phyloP scores from a whole-genome alignment of 2,888 invertebrate species.

The Seira musarum region DNA sequence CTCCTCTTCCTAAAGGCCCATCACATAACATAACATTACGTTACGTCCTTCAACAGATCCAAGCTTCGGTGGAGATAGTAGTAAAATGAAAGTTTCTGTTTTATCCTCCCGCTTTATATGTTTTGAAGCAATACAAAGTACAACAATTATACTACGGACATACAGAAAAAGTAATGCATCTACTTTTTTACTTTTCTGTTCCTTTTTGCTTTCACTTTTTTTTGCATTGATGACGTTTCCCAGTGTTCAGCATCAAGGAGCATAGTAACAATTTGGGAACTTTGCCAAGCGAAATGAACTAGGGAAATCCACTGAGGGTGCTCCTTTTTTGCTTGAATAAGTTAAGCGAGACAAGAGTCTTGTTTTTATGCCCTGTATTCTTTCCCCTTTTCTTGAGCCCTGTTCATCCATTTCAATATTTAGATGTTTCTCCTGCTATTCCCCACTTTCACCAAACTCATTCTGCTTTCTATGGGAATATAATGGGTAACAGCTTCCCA shows the following conservation, averaged over 20 bases:
- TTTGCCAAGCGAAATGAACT: conserved; percentile 61
- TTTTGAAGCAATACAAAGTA: neutral
- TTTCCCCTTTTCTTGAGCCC: conserved; percentile 14
- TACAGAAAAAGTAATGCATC: no score
- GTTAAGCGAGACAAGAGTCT: conserved; percentile 55
- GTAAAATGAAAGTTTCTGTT: neutral
- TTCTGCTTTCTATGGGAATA: conserved; percentile 1
- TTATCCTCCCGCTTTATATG: neutral
- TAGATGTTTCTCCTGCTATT: neutral
- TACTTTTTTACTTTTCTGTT: neutral
- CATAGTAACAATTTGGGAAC: conserved; percentile 61
- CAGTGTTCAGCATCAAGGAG: conserved; percentile 39
- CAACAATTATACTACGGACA: neutral
- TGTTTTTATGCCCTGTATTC: conserved; percentile 25
- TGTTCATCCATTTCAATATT: conserved; percentile 42
- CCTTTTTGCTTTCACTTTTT: neutral
- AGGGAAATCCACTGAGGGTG: conserved; percentile 59
- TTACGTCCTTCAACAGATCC: neutral
- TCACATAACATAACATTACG: conserved; percentile 8
- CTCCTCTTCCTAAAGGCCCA: neutral
- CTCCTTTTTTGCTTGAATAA: conserved; percentile 59
- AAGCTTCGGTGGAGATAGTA: conserved; percentile 1
- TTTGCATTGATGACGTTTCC: conserved; percentile 41
- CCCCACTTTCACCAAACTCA: conserved; percentile 14
- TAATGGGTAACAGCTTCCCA: conserved; percentile 3